A percentile compares a stretch with the other conserved stretches of the same genome.
Evolutionary conservation across 2,888 invertebrate genomes (phyloP).

Genomic region (Creontiades dilutus): DNA sequence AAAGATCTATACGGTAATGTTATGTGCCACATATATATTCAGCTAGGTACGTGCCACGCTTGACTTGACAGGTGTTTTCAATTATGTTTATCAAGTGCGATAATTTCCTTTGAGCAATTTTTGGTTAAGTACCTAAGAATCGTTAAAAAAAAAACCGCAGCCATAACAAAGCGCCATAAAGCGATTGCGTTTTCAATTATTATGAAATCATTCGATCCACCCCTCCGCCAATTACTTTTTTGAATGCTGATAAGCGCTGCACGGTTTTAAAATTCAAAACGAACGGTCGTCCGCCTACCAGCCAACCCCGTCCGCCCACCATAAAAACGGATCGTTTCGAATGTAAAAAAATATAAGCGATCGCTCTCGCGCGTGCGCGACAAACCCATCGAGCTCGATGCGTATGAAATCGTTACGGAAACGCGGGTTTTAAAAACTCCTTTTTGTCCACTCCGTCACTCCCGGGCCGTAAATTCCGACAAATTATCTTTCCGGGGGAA

Average conservation of each 20-base stretch:
- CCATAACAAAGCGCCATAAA: slow-evolving; percentile 3
- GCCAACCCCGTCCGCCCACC: background rate
- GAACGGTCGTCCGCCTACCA: background rate
- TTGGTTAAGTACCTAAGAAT: too few species aligned
- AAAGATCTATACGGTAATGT: too few species aligned
- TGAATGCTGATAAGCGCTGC: background rate
- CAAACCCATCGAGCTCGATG: background rate
- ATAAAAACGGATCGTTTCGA: background rate
- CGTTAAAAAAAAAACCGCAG: background rate
- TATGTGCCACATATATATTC: too few species aligned
- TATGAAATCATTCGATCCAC: background rate
- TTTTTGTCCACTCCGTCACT: background rate
- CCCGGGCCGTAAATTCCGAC: background rate
- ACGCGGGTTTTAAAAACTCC: background rate
- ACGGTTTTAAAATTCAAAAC: slow-evolving; percentile 44
- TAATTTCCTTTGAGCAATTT: too few species aligned
- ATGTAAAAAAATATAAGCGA: background rate
- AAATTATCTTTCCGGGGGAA: background rate
- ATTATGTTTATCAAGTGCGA: too few species aligned
- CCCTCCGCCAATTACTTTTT: background rate
- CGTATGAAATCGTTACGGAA: background rate
- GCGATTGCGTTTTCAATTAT: slow-evolving; percentile 47
- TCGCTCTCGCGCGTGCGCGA: background rate
- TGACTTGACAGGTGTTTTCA: too few species aligned
- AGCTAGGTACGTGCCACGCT: too few species aligned